Evolutionary conservation across 1,140 invertebrate genomes (phyloP).

Genomic region (Diploscapter pachys): DNA sequence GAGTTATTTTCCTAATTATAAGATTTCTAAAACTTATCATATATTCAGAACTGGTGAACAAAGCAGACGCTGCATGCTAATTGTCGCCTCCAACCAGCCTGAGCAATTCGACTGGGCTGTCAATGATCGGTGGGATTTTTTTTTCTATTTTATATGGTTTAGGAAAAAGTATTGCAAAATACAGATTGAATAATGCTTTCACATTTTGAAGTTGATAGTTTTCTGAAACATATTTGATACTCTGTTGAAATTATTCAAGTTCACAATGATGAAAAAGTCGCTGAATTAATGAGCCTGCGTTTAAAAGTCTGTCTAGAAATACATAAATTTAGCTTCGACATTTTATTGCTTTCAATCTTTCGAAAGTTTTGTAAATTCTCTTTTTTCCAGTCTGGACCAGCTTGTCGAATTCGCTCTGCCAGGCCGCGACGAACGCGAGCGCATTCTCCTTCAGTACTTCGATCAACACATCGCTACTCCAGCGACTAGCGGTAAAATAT

Average conservation of each 20-base stretch:
- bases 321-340: too few species aligned
- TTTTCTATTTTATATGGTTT: background rate
- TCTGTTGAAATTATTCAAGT: too few species aligned
- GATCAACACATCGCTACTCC: conserved; percentile 88
- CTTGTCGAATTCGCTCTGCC: conserved; percentile 92
- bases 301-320: too few species aligned
- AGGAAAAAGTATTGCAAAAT: background rate
- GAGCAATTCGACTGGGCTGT: conserved; percentile 99
- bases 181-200: background rate
- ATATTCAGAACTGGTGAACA: conserved; percentile 92
- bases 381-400: conserved; percentile 72
- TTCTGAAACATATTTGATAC: too few species aligned
- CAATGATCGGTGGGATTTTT: conserved; percentile 72
- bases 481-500: conserved; percentile 64
- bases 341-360: background rate
- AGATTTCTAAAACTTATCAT: too few species aligned
- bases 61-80: conserved; percentile 87
- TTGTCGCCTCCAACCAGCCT: conserved; percentile 93
- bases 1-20: too few species aligned
- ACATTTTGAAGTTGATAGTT: background rate
- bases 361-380: background rate
- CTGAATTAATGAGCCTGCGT: too few species aligned
- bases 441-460: conserved; percentile 89
- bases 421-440: conserved; percentile 76
- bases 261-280: too few species aligned